Evolutionary conservation across 1,140 invertebrate genomes (phyloP).

Genomic region (Cyclargus thomasi): DNA sequence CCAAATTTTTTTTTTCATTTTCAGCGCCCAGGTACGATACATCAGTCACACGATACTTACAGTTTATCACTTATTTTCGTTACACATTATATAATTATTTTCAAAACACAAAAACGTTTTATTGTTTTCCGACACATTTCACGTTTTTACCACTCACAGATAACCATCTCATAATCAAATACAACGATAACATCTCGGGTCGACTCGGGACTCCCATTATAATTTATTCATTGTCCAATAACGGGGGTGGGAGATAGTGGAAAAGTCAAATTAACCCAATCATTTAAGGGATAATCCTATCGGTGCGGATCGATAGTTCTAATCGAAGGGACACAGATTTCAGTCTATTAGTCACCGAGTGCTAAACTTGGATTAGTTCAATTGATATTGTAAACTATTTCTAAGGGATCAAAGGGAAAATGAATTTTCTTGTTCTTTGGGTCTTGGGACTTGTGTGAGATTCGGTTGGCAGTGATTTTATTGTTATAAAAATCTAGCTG

Average conservation of each 20-base stretch:
- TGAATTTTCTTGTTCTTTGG: background rate
- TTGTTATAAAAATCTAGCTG: no score
- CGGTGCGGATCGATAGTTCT: slow-evolving; percentile 30
- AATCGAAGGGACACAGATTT: slow-evolving; percentile 36
- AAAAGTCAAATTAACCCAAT: slow-evolving; percentile 28
- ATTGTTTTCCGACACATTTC: no score
- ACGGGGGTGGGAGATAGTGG: slow-evolving; percentile 17
- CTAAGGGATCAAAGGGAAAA: background rate
- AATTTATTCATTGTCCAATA: slow-evolving; percentile 22
- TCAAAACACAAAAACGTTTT: no score
- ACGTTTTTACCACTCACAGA: background rate
- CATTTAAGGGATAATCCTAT: slow-evolving; percentile 35
- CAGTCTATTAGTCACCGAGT: slow-evolving; percentile 35
- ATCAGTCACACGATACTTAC: no score
- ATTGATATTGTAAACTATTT: background rate
- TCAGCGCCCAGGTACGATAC: no score
- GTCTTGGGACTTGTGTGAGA: background rate
- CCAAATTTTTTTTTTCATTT: no score
- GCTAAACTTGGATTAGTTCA: slow-evolving; percentile 3
- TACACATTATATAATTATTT: no score
- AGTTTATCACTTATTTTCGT: no score
- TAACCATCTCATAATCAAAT: background rate
- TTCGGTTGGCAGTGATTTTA: no score
- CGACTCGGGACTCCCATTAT: background rate
- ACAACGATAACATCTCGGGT: background rate